Conservation (phyloP, 2,888 invertebrate genomes). For the Quadroppia sp. region DNA sequence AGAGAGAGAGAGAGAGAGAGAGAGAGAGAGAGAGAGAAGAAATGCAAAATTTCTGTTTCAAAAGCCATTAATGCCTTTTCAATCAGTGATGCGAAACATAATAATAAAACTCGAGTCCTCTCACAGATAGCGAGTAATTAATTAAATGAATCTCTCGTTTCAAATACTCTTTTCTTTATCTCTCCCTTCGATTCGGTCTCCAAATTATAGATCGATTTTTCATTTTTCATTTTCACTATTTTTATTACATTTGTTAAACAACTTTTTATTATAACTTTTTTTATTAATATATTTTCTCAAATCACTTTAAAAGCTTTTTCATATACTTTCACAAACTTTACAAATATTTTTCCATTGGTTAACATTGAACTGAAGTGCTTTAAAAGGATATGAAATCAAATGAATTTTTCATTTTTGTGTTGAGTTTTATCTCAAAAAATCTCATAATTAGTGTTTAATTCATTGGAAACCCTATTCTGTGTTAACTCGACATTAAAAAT, state of each 20-base stretch:
- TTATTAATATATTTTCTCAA: not conserved
- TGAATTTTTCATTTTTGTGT: not conserved
- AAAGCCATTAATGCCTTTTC: constrained; percentile 24
- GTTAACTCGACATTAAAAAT: constrained; percentile 9
- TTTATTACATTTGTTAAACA: not conserved
- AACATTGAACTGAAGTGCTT: not conserved
- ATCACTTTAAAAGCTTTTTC: not conserved
- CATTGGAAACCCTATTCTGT: not conserved
- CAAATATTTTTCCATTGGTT: too few relatives aligned
- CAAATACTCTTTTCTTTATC: constrained; percentile 17
- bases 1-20: not conserved
- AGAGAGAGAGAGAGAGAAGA: not conserved
- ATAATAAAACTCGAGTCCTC: constrained; percentile 17
- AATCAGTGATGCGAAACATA: constrained; percentile 28
- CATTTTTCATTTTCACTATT: not conserved
- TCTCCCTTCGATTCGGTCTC: constrained; percentile 7
- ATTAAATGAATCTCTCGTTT: constrained; percentile 26
- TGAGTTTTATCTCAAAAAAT: not conserved
- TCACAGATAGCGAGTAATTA: constrained; percentile 29
- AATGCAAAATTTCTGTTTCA: constrained; percentile 15
- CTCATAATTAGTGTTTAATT: constrained; percentile 1
- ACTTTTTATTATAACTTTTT: not conserved
- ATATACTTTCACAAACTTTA: not conserved
- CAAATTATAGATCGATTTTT: constrained; percentile 29
- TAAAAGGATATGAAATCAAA: not conserved